phyloP scores from a whole-genome alignment of 2,797 vertebrate genomes.

The Danionella dracula region DNA sequence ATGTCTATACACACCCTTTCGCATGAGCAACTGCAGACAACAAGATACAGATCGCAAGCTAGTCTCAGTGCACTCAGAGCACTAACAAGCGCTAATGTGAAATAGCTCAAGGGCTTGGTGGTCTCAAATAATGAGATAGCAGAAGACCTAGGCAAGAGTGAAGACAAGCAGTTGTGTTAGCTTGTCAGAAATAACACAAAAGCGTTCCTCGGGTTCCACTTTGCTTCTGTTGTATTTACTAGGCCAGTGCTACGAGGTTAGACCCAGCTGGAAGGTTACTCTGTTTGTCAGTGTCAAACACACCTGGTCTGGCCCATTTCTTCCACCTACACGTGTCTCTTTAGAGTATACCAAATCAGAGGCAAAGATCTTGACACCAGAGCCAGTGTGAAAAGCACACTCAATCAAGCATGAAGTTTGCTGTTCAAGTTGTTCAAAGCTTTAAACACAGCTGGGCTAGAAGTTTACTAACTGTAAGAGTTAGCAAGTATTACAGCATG shows the following conservation, averaged over 20 bases:
- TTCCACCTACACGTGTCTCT: not conserved
- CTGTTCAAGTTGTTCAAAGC: slow-evolving; percentile 13
- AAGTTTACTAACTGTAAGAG: too few relatives aligned
- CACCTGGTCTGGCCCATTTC: slow-evolving; percentile 16
- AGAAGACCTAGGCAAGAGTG: slow-evolving; percentile 16
- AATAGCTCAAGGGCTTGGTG: not conserved
- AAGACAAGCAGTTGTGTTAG: slow-evolving; percentile 37
- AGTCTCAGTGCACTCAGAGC: not conserved
- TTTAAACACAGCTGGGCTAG: slow-evolving; percentile 30
- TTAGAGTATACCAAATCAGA: slow-evolving; percentile 3
- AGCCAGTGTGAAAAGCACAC: not conserved
- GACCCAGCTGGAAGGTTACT: slow-evolving; percentile 34
- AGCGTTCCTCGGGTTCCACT: not conserved
- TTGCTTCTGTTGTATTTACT: slow-evolving; percentile 32
- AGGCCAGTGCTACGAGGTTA: slow-evolving; percentile 15
- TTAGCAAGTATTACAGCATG: too few relatives aligned
- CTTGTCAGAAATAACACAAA: slow-evolving; percentile 41
- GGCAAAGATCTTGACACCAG: not conserved
- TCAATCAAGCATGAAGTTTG: not conserved
- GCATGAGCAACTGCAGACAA: not conserved
- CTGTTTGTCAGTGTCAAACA: slow-evolving; percentile 43
- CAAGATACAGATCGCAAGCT: not conserved
- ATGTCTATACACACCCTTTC: not conserved
- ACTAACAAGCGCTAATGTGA: not conserved
- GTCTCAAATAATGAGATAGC: slow-evolving; percentile 33